Evolutionary conservation across 2,888 invertebrate species (phyloP).

Genomic region (Troides aeacus): DNA sequence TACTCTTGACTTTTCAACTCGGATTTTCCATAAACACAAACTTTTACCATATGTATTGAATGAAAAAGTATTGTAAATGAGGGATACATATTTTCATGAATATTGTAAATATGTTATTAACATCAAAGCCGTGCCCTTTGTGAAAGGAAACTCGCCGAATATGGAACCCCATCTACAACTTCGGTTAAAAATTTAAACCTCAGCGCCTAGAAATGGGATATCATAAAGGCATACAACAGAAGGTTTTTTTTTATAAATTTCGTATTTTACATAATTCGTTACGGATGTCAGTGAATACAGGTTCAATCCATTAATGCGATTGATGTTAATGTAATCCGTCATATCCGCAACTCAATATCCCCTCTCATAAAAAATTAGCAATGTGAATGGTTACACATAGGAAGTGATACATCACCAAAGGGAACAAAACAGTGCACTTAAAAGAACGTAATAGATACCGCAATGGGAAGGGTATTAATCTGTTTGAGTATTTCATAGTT

Average conservation of each 20-base stretch:
- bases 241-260: neutral
- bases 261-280: constrained; percentile 11
- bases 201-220: neutral
- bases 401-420: constrained; percentile 54
- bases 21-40: too few species aligned
- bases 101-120: too few species aligned
- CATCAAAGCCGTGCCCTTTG: too few species aligned
- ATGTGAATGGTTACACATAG: constrained; percentile 40
- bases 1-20: too few species aligned
- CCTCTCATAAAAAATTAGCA: constrained; percentile 61
- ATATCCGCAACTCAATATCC: constrained; percentile 60
- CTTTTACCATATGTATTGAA: too few species aligned
- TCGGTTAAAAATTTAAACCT: neutral
- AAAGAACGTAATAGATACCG: constrained; percentile 16
- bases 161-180: neutral
- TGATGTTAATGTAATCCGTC: constrained; percentile 62
- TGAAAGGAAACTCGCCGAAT: too few species aligned
- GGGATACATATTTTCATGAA: too few species aligned
- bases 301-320: constrained; percentile 54
- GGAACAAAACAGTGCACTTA: constrained; percentile 13
- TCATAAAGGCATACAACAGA: neutral
- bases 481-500: constrained; percentile 13
- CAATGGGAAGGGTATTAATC: constrained; percentile 12
- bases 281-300: constrained; percentile 35
- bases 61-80: too few species aligned